Evolutionary conservation across 2,888 invertebrate species (phyloP).

Genomic region (Stenodera caucasica): DNA sequence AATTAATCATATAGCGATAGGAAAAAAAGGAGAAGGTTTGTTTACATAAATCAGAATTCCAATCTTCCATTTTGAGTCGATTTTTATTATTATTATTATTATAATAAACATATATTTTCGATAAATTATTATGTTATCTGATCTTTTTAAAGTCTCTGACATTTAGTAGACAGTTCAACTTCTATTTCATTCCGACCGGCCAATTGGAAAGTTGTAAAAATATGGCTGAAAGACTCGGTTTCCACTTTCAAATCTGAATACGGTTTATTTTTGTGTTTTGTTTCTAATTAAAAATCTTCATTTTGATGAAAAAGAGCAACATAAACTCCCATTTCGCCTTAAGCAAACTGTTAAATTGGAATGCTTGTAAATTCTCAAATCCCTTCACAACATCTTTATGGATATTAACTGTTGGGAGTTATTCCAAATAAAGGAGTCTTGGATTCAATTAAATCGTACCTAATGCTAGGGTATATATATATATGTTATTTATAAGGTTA

Average conservation of each 20-base stretch:
- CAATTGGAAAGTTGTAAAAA: constrained; percentile 19
- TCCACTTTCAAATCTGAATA: too few relatives aligned
- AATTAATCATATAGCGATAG: constrained; percentile 38
- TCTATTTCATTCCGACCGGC: constrained; percentile 32
- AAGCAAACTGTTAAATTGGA: constrained; percentile 10
- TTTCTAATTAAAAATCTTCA: background rate
- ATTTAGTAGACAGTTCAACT: constrained; percentile 40
- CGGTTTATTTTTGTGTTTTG: background rate
- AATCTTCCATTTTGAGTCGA: constrained; percentile 29
- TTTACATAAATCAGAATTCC: constrained; percentile 6
- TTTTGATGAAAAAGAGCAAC: background rate
- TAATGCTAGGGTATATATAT: constrained; percentile 20
- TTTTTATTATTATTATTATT: constrained; percentile 20
- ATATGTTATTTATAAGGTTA: constrained; percentile 31
- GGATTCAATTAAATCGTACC: constrained; percentile 45
- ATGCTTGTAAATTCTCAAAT: constrained; percentile 23
- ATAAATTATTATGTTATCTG: constrained; percentile 50
- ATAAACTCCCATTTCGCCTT: constrained; percentile 3
- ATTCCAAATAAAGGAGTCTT: constrained; percentile 37
- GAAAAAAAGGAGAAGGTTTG: constrained; percentile 1
- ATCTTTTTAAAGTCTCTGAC: constrained; percentile 40
- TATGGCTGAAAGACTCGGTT: background rate
- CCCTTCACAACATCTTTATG: constrained; percentile 36
- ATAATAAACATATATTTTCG: constrained; percentile 40
- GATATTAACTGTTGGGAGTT: constrained; percentile 42